Evolutionary conservation across 30 jellyfish, hydroid and myxozoan species (phyloP), one percentile per base, ranked within the genome.

Genomic region (Turritopsis dohrnii): DNA sequence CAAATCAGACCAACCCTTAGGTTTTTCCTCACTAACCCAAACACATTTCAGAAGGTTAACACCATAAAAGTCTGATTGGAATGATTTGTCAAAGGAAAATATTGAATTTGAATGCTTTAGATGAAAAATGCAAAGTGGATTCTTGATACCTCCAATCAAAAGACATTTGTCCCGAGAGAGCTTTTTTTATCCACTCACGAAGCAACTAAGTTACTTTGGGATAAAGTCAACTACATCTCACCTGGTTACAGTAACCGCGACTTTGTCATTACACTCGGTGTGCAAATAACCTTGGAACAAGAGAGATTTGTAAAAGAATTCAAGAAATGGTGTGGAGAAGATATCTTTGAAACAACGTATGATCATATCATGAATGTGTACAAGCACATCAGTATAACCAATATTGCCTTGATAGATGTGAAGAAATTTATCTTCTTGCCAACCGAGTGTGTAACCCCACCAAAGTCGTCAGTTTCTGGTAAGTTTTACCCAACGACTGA

Each of bases 351-450:
- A 41, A 91, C 97, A 21, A 79, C 84, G 18, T 17, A 79, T 23
- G 41, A 65, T 53, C 97, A 91, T 83, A 86, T 87, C 90, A 73
- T n/a, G 18, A 71, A 66, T 29, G 53, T 91, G 30, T 91, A 91
- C 79, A 21, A 29, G 13, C 77, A 29, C 80, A 71, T 91, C 29
- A 52, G 79, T 20, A 31, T 26, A 18, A 83, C 66, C 13, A 1
- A 17, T 22, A 23, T 8, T 29, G 76, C 28, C 21, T 83, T 54
- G 27, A 85, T 85, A 5, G 88, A 89, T 29, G 87, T 83, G 60
- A 66, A 72, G 22, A 82, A 84, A 75, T 30, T 89, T 54, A 83
- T 89, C n/a, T 89, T 76, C 69, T 22, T 76, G 75, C 84, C 75
- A 28, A 29, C 21, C 18, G 72, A 76, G 28, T 24, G 72, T 3